Percentiles rank a stretch among this genome's conserved stretches.
Conservation (phyloP, 2,888 invertebrate species). For the Lingula anatina region DNA sequence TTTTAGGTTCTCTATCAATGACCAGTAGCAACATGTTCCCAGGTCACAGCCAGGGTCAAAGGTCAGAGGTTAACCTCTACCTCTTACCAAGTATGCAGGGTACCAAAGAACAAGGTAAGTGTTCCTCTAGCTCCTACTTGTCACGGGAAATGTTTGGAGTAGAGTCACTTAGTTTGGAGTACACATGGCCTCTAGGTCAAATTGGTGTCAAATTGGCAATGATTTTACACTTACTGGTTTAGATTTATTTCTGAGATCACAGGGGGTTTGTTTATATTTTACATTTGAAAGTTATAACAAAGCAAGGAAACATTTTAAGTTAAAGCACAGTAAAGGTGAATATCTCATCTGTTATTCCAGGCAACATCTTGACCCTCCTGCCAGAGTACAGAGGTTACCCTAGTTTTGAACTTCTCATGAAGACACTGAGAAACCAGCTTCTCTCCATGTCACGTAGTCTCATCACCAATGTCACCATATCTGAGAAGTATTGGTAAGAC, state of each 20-base stretch:
- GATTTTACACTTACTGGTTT: too few species aligned
- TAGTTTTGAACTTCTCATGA: constrained; percentile 61
- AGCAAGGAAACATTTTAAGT: too few species aligned
- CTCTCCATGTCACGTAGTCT: constrained; percentile 66
- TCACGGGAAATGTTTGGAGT: too few species aligned
- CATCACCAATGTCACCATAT: constrained; percentile 68
- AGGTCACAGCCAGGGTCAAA: constrained; percentile 19
- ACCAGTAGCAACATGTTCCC: constrained; percentile 21
- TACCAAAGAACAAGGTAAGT: constrained; percentile 16
- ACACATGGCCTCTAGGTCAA: too few species aligned
- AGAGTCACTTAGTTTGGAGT: too few species aligned
- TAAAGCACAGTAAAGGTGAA: too few species aligned
- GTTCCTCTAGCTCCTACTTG: too few species aligned
- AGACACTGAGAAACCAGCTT: constrained; percentile 66
- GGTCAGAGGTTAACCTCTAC: constrained; percentile 29
- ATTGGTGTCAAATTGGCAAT: too few species aligned
- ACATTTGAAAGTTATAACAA: too few species aligned
- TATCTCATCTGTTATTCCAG: constrained; percentile 10
- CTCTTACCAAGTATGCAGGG: constrained; percentile 30
- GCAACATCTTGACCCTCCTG: constrained; percentile 22
- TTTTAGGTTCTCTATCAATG: constrained; percentile 24
- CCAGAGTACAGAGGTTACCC: constrained; percentile 49
- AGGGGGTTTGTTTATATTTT: too few species aligned
- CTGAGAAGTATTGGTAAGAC: constrained; percentile 72
- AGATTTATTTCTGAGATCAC: too few species aligned